Base-by-base conservation (phyloP, 2,888 invertebrate genomes). In the Erannis defoliaria region DNA sequence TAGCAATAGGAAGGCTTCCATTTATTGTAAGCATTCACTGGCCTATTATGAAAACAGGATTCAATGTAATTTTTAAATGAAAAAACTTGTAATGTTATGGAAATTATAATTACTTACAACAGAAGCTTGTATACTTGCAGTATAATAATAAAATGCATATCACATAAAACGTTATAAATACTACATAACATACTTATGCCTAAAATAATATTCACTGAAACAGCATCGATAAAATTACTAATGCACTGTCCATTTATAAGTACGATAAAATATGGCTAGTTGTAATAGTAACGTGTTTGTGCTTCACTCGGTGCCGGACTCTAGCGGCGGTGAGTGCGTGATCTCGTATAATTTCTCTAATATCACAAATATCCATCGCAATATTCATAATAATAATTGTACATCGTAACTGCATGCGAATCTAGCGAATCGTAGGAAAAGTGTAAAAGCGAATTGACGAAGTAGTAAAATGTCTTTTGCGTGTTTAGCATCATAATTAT, bases 91-190 rank as follows among this genome's bases (percentile, higher is more conserved):
- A 21, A 61, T 61, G 74, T 77, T 81, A 76, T 72, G 80, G 76
- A 79, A 83, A 78, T 87, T 85, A 87, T 88, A 88, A 84, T 88
- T 86, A 85, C 88, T 92, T 91, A 92, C 90, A 93, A 91, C 90
- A 91, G 89, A 90, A 92, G 92, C 90, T 88, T 90, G 88, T 91
- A 93, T 92, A 92, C 92, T 93, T 92, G 90, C 78, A 92, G 93
- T 93, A 92, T 88, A 84, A 87, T 88, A 89, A 88, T 90, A 90
- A 90, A 92, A 92, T 90, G 93, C 92, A 86, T 93, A 93, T 92
- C 93, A 92, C 93, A 93, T 91, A 91, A 88, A 89, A 90, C 88
- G 80, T 89, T 85, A 86, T 91, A 91, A 90, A 91, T 87, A 93
- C 92, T 91, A 93, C 85, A 90, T 91, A 92, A 92, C 93, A 89